Conservation (phyloP, 1,140 invertebrate genomes). For the Belonocnema kinseyi region DNA sequence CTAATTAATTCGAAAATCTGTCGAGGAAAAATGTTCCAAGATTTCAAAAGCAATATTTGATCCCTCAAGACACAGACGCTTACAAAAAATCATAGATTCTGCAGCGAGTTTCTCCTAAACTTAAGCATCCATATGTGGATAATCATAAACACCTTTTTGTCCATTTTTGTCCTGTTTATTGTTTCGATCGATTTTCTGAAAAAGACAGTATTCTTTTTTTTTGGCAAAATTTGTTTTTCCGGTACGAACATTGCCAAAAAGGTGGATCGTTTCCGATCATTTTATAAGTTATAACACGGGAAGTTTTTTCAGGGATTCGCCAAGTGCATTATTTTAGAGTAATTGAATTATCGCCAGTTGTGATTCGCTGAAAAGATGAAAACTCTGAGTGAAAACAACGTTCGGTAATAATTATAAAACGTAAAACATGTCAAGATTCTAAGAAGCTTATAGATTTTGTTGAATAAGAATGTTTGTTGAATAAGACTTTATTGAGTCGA, state of each 20-base stretch:
- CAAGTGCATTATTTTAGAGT: constrained; percentile 24
- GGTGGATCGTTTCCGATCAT: neutral
- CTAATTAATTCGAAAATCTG: no score
- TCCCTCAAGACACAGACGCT: neutral
- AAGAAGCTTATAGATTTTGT: constrained; percentile 2
- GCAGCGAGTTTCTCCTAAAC: neutral
- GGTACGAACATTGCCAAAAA: neutral
- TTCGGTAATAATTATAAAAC: neutral
- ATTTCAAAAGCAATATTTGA: neutral
- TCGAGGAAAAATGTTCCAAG: no score
- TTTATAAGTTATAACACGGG: neutral
- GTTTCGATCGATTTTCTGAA: neutral
- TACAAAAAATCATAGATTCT: neutral
- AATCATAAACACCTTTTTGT: neutral
- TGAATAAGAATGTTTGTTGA: neutral
- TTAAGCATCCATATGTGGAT: neutral
- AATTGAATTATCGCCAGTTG: constrained; percentile 5
- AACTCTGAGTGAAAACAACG: neutral
- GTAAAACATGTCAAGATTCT: neutral
- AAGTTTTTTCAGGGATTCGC: constrained; percentile 18
- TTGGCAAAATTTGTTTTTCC: neutral
- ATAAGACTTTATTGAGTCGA: neutral
- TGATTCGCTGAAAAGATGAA: constrained; percentile 7
- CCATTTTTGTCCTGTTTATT: neutral
- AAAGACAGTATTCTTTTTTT: neutral